These are phyloP conservation scores for Cephus runcator DNA, from an alignment of 2,888 invertebrate species.

Conservation along the genomic window DNA sequence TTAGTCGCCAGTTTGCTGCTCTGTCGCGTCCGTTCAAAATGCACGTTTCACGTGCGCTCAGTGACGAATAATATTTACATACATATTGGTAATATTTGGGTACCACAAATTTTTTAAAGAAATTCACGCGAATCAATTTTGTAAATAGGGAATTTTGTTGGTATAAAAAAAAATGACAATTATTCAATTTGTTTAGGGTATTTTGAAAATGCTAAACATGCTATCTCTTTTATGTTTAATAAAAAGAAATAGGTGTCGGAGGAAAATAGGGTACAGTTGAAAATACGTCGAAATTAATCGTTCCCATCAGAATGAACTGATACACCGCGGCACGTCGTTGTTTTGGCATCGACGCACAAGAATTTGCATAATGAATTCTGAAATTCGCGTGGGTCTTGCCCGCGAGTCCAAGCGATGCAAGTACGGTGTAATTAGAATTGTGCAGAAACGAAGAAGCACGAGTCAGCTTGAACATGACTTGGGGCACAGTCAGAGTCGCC, in stretches of 20 bases:
- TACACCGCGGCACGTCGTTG: neutral
- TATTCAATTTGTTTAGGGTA: neutral
- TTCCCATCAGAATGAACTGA: neutral
- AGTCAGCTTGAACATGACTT: neutral
- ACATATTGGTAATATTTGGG: no score
- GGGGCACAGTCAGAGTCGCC: neutral
- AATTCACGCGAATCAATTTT: neutral
- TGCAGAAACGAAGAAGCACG: neutral
- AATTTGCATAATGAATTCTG: conserved; percentile 30
- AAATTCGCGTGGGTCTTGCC: conserved; percentile 20
- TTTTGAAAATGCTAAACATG: neutral
- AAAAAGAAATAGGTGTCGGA: neutral
- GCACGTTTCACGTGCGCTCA: no score
- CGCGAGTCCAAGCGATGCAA: neutral
- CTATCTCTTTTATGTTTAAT: neutral
- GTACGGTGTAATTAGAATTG: neutral
- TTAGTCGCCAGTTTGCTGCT: no score
- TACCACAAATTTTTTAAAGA: no score
- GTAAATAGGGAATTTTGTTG: neutral
- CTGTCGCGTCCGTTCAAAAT: no score
- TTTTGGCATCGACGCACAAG: neutral
- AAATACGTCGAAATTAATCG: neutral
- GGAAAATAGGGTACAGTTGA: neutral
- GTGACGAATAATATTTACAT: no score
- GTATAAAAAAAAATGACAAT: neutral